Base-by-base conservation (phyloP, 2,797 vertebrate genomes). In the Sebastes kiyomatsui region DNA sequence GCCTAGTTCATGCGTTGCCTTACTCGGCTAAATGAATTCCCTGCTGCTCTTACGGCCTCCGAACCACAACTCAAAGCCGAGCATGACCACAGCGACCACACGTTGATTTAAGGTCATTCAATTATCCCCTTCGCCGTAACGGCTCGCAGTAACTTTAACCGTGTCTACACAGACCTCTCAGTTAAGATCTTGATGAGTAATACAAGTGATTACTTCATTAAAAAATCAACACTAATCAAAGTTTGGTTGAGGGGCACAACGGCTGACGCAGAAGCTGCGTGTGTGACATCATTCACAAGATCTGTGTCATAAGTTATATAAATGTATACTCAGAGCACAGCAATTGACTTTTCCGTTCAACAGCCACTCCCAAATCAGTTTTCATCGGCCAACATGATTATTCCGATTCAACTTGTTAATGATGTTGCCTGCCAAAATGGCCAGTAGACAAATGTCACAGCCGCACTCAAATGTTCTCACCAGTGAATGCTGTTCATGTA, bases 51-150 rank as follows among this genome's bases (percentile, higher is more conserved):
- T 67, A 75, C 46, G 66, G 82, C 84, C 86, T 75, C 81, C 3
- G 61, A 84, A 91, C 85, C 79, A 85, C 86, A 88, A 79, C 75
- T 82, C 69, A 83, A 75, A 86, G 83, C 81, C 35, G 65, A 87
- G 82, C 87, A 80, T 82, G 76, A 91, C 82, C 88, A 79, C 82
- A 89, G 87, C 64, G 73, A 88, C 87, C 85, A 80, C 87, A 85
- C 52, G 23, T 22, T 91, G 84, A 89, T 90, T 91, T 89, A 67
- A 87, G 79, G 84, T 90, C 82, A 81, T 86, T 87, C 65, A 92
- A 75, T 89, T 88, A 92, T 80, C 83, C 83, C 84, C 66, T 85
- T 85, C 81, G 66, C 68, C 72, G 60, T 76, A 79, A 78, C 62
- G 64, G 77, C 72, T 72, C 71, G 69, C 67, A 71, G 71, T 82